Evolutionary conservation across 2,113 vertebrate species (phyloP), one percentile per base, ranked within the genome.

Genomic region (Madoqua kirkii): DNA sequence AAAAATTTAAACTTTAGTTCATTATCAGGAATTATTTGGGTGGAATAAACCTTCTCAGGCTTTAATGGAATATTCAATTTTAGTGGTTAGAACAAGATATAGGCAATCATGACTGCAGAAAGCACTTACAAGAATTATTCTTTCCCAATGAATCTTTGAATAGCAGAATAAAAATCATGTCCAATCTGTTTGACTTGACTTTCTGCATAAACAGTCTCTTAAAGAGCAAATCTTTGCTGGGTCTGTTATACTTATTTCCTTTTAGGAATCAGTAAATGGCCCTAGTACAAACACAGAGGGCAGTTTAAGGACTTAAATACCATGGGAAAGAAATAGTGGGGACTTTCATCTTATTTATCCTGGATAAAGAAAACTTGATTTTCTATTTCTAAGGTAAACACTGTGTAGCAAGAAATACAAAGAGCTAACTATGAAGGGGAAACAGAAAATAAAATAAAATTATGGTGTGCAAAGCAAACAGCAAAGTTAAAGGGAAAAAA

Each of bases 311-410:
- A 54, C 67, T 93, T 88, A 85, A 93, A 79, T 6, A 94, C 50
- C 50, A 79, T 27, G 45, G n/a, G 85, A 92, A 90, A 92, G n/a
- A 92, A 88, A 74, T 91, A 33, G 91, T 59, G 55, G 40, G 25
- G 21, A 48, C 14, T 54, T 90, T 81, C 27, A n/a, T 23, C 52
- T 50, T 84, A 94, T 50, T 87, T 45, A 86, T 57, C 8, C n/a
- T 84, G 57, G 12, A 52, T 74, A 76, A 84, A 82, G 50, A 25
- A 33, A 14, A 43, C 7, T 43, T 50, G 31, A 57, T 62, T 94
- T 95, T 95, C 84, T 78, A 21, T 67, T 89, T 91, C 78, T 89
- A 92, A 71, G 54, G 31, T 81, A 93, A 96, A 93, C 33, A 82
- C 12, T 86, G 43, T 6, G 57, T 2, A 29, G n/a, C 60, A 17